These are phyloP conservation scores for Callopanchax toddi DNA, from an alignment of 2,113 vertebrate species.

Conservation along the genomic window DNA sequence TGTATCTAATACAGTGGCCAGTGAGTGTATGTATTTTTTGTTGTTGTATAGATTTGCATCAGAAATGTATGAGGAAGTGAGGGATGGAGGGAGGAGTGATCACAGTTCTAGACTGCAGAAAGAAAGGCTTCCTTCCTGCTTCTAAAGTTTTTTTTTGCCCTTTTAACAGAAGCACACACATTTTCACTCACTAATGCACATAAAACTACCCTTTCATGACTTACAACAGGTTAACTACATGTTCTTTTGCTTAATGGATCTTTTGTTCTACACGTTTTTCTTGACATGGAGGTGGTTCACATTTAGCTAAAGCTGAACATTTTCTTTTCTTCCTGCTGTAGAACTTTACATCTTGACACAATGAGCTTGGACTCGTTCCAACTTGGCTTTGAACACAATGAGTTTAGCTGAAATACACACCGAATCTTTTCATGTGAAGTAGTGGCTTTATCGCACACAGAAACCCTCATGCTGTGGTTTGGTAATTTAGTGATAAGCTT, in stretches of 20 bases:
- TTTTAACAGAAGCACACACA: neutral
- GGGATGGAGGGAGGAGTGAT: slow-evolving; percentile 19
- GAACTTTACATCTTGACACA: slow-evolving; percentile 9
- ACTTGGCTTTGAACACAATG: neutral
- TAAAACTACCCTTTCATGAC: neutral
- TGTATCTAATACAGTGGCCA: too few species aligned
- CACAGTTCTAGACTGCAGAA: slow-evolving; percentile 20
- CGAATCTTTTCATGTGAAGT: neutral
- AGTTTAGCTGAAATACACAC: neutral
- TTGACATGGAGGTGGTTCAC: neutral
- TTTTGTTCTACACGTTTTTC: too few species aligned
- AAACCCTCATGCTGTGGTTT: slow-evolving; percentile 39
- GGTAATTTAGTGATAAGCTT: neutral
- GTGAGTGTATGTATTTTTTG: too few species aligned
- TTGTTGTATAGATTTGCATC: too few species aligned
- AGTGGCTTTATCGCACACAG: too few species aligned
- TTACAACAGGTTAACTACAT: neutral
- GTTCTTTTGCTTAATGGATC: too few species aligned
- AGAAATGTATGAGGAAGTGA: too few species aligned
- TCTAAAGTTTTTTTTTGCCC: slow-evolving; percentile 45
- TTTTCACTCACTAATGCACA: rapidly evolving
- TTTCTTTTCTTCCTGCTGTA: slow-evolving; percentile 40
- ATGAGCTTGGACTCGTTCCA: neutral
- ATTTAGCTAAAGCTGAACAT: neutral
- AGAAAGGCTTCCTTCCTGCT: slow-evolving; percentile 51